A percentile compares a stretch with the other conserved stretches of the same genome.
These are phyloP conservation scores for Eulemur albifrons DNA, from an alignment of 2,797 vertebrate genomes.

Conservation along the genomic window DNA sequence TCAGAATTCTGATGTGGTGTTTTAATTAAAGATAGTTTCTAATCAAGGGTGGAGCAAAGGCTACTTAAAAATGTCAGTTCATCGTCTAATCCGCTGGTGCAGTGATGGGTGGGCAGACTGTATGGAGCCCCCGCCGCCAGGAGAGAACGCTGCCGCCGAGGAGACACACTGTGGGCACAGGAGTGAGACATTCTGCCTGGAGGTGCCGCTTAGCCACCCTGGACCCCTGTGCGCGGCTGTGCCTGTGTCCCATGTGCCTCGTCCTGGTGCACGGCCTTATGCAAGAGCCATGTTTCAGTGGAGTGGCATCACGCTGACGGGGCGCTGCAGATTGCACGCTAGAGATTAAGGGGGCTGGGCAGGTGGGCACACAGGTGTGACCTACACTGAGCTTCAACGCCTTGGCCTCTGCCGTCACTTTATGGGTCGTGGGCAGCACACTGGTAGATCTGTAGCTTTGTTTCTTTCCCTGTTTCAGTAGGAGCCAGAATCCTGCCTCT, in stretches of 20 bases:
- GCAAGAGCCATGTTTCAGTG: rapidly evolving
- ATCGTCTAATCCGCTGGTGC: slow-evolving; percentile 50
- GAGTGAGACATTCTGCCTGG: rapidly evolving
- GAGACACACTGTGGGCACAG: neutral
- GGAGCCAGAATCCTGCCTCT: neutral
- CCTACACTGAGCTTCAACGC: rapidly evolving
- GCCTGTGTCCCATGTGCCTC: neutral
- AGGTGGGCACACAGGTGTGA: neutral
- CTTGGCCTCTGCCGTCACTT: too few relatives aligned
- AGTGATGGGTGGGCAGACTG: slow-evolving; percentile 55
- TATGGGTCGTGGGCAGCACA: rapidly evolving
- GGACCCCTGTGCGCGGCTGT: rapidly evolving
- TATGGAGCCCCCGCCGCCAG: slow-evolving; percentile 1
- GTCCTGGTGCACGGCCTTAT: rapidly evolving
- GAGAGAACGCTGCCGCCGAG: neutral
- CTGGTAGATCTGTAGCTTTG: neutral
- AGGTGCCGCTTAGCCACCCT: rapidly evolving
- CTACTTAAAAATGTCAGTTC: slow-evolving; percentile 78
- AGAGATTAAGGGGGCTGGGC: neutral
- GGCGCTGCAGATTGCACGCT: neutral
- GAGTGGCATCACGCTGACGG: rapidly evolving
- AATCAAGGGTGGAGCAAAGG: slow-evolving; percentile 77
- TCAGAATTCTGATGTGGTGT: slow-evolving; percentile 82
- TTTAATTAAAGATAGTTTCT: slow-evolving; percentile 88
- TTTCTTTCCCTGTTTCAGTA: too few relatives aligned